These are phyloP conservation scores for Sisor rabdophorus DNA, from an alignment of 2,113 vertebrate species.

Conservation along the genomic window DNA sequence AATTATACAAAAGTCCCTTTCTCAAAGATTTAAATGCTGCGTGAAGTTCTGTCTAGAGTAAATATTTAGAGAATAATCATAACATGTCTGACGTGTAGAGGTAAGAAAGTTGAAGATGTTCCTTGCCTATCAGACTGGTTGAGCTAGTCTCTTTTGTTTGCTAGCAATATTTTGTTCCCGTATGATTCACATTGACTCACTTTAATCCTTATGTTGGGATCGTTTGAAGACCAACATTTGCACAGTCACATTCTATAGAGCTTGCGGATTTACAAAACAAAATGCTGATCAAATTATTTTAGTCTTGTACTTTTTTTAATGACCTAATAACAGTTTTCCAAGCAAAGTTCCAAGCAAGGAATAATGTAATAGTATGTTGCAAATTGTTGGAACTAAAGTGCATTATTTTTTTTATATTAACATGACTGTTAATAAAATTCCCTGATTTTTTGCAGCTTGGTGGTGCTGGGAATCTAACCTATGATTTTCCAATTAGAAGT, in stretches of 20 bases:
- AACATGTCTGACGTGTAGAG: neutral
- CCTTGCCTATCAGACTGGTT: slow-evolving; percentile 8
- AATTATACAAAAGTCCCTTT: neutral
- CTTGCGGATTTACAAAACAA: neutral
- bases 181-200: neutral
- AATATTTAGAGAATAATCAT: neutral
- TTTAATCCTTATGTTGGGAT: neutral
- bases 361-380: neutral
- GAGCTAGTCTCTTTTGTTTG: slow-evolving; percentile 28
- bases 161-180: slow-evolving; percentile 24
- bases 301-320: neutral
- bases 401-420: too few relatives aligned
- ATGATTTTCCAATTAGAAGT: too few relatives aligned
- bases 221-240: neutral
- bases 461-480: too few relatives aligned
- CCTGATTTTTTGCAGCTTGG: too few relatives aligned
- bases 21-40: neutral
- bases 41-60: neutral
- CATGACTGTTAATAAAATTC: too few relatives aligned
- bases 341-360: neutral
- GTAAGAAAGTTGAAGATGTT: neutral
- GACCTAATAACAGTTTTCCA: neutral
- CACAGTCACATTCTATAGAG: neutral
- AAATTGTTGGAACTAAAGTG: too few relatives aligned
- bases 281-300: too few relatives aligned